Evolutionary conservation across 2,888 invertebrate species (phyloP).

Genomic region (Drosophila putrida): DNA sequence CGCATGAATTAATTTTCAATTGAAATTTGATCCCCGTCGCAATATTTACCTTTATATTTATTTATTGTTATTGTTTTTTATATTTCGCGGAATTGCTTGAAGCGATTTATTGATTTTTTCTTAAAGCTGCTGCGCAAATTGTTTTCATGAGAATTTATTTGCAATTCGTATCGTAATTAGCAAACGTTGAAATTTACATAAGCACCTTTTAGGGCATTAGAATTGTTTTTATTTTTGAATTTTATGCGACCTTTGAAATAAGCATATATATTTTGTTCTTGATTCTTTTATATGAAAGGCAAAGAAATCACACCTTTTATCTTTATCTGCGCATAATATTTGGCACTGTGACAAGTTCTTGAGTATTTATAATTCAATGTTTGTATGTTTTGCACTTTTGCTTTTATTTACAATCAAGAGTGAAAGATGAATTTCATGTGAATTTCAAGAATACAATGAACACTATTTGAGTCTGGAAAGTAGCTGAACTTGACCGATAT

Average conservation of each 20-base stretch:
- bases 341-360: conserved; percentile 67
- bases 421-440: conserved; percentile 19
- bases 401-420: conserved; percentile 4
- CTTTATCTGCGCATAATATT: conserved; percentile 36
- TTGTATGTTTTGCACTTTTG: conserved; percentile 33
- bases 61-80: conserved; percentile 12
- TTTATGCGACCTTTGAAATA: conserved; percentile 46
- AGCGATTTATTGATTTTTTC: conserved; percentile 13
- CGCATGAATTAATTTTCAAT: not conserved
- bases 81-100: conserved; percentile 4
- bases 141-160: conserved; percentile 16
- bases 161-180: conserved; percentile 17
- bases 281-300: conserved; percentile 18
- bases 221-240: conserved; percentile 20
- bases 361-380: conserved; percentile 40
- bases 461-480: conserved; percentile 29
- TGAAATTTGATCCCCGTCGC: conserved; percentile 6
- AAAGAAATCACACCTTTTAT: conserved; percentile 46
- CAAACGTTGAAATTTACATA: conserved; percentile 43
- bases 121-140: conserved; percentile 66
- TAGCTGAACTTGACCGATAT: conserved; percentile 80
- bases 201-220: conserved; percentile 20
- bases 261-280: conserved; percentile 22
- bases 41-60: conserved; percentile 45
- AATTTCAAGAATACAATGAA: conserved; percentile 11